Evolutionary conservation across 2,797 vertebrate genomes (phyloP), one percentile per base, ranked within the genome.

Genomic region (Euthynnus affinis): DNA sequence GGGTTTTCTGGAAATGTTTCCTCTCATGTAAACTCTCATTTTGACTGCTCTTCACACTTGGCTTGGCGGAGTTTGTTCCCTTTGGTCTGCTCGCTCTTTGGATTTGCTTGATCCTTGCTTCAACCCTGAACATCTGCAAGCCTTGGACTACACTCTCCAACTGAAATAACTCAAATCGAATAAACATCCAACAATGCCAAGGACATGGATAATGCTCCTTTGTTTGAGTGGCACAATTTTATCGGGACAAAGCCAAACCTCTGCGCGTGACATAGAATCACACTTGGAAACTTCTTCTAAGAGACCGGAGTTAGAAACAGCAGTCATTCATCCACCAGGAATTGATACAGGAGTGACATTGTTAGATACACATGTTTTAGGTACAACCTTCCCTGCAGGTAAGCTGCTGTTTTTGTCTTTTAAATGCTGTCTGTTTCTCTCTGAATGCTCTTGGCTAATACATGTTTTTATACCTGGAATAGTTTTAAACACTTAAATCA

Each of bases 181-280:
- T 32, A 32, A 83, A 77, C 32, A 37, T 84, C 61, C 62, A 60
- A 23, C 13, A 27, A 88, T 87, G 80, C 78, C 58, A 27, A 68
- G 56, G 75, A 82, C 53, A 46, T 93, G 86, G 88, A 49, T 93
- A 23, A 4, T 90, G 25, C 80, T 87, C 22, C 29, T 93, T 18
- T 91, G 77, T 74, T 69, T 93, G 55, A 90, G 83, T 81, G 79
- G 81, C 62, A 63, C 78, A 2, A 40, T 85, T 68, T 78, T 63
- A 59, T 73, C 74, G 8, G 86, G 75, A 52, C 76, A 83, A 68
- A 58, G 51, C 46, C 22, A 71, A 1, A 78, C 80, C 5, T 81
- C 82, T 52, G 61, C 67, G 64, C 68, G 60, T 20, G 83, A 83
- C 5, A 10, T 20, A 37, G 74, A 66, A n/a, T 22, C 4, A 42